phyloP scores from a whole-genome alignment of 2,113 vertebrate species.

The Glaucidium brasilianum region DNA sequence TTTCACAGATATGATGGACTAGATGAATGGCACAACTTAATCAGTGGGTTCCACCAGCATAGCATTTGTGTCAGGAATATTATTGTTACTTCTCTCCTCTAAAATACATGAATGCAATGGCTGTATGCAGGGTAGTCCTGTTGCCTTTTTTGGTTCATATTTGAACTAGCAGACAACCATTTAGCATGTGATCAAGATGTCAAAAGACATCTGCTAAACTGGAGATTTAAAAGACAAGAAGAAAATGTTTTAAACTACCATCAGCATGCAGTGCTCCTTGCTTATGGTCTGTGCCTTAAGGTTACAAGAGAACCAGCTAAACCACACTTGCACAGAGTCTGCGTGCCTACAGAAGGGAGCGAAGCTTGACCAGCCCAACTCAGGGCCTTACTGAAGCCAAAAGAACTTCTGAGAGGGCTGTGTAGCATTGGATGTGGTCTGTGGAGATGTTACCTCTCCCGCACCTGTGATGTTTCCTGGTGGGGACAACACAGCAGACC shows the following conservation, averaged over 20 bases:
- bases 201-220: not conserved
- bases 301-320: not conserved
- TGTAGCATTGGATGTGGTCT: not conserved
- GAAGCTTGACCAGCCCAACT: accelerated
- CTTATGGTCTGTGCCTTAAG: not conserved
- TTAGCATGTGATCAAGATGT: not conserved
- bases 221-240: not conserved
- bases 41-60: not conserved
- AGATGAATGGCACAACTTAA: not conserved
- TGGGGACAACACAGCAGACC: not conserved
- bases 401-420: not conserved
- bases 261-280: not conserved
- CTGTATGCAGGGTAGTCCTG: not conserved
- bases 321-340: not conserved
- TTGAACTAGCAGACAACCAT: not conserved
- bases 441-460: not conserved
- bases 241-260: not conserved
- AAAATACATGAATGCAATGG: not conserved
- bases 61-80: not conserved
- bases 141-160: not conserved
- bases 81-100: not conserved
- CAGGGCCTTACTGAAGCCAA: not conserved
- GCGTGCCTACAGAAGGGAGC: accelerated
- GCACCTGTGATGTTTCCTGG: not conserved
- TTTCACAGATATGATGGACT: not conserved